Conservation (phyloP, 23 tunicate genomes). For the Oikopleura albicans region DNA sequence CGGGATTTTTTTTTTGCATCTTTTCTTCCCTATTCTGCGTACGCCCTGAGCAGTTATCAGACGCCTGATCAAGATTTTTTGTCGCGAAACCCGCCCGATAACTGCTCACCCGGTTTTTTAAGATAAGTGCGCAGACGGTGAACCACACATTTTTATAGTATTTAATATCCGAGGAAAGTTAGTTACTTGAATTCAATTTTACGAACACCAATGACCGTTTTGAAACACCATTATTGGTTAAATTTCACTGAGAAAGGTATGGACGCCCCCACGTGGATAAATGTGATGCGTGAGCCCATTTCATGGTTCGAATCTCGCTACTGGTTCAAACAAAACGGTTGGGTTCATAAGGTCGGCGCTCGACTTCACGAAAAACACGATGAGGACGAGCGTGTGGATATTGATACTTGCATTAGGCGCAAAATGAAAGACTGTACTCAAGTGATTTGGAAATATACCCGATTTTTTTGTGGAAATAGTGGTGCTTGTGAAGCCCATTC, state of each 20-base stretch:
- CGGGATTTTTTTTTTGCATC: too few relatives aligned
- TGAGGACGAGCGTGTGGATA: background rate
- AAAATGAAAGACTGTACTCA: background rate
- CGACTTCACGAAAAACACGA: background rate
- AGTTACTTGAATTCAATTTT: background rate
- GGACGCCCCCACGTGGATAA: conserved; percentile 50
- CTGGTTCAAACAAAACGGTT: conserved; percentile 25
- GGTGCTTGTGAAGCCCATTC: background rate
- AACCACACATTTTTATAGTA: too few relatives aligned
- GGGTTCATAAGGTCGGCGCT: background rate
- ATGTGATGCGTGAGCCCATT: conserved; percentile 57
- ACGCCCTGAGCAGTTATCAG: too few relatives aligned
- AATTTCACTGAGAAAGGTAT: conserved; percentile 34
- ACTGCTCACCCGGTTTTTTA: too few relatives aligned
- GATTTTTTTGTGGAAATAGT: background rate
- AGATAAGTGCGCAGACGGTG: too few relatives aligned
- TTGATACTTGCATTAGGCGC: background rate
- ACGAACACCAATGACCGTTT: conserved; percentile 28
- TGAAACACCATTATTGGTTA: conserved; percentile 60
- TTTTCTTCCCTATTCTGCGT: too few relatives aligned
- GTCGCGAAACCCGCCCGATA: too few relatives aligned
- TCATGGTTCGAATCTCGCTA: conserved; percentile 51
- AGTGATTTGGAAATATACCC: background rate
- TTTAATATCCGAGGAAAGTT: too few relatives aligned
- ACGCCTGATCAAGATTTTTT: too few relatives aligned